Evolutionary conservation across 1,140 invertebrate species (phyloP).

Genomic region (Drosophila pseudoobscura): DNA sequence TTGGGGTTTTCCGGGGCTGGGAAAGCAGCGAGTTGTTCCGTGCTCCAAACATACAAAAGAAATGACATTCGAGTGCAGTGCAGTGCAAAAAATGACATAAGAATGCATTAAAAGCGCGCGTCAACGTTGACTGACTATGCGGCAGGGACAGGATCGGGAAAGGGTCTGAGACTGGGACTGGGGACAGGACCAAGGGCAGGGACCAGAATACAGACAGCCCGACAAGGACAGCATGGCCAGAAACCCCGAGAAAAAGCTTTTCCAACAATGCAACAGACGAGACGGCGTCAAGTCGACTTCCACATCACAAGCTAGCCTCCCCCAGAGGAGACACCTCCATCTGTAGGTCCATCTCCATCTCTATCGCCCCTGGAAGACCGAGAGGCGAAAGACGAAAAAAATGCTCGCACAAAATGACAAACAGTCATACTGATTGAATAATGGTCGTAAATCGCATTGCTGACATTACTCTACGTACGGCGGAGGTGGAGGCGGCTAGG

Average conservation of each 20-base stretch:
- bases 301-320: conserved; percentile 40
- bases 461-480: conserved; percentile 59
- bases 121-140: conserved; percentile 77
- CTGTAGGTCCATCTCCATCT: background rate
- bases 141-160: conserved; percentile 12
- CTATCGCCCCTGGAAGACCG: conserved; percentile 6
- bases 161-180: background rate
- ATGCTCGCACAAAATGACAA: conserved; percentile 76
- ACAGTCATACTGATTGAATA: conserved; percentile 82
- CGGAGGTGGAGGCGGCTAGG: conserved; percentile 6
- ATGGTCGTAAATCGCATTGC: conserved; percentile 81
- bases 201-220: too few relatives aligned
- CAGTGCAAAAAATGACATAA: conserved; percentile 79
- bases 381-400: conserved; percentile 17
- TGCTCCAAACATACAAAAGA: conserved; percentile 56
- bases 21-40: conserved; percentile 20
- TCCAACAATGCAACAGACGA: conserved; percentile 73
- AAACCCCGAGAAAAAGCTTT: conserved; percentile 64
- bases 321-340: conserved; percentile 35
- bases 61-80: conserved; percentile 78
- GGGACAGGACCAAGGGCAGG: conserved; percentile 1
- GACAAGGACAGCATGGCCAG: conserved; percentile 24
- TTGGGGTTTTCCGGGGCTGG: conserved; percentile 24
- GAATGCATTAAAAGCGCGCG: conserved; percentile 80
- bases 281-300: conserved; percentile 77